Evolutionary conservation across 2,797 vertebrate genomes (phyloP).

Genomic region (Pangasius djambal): DNA sequence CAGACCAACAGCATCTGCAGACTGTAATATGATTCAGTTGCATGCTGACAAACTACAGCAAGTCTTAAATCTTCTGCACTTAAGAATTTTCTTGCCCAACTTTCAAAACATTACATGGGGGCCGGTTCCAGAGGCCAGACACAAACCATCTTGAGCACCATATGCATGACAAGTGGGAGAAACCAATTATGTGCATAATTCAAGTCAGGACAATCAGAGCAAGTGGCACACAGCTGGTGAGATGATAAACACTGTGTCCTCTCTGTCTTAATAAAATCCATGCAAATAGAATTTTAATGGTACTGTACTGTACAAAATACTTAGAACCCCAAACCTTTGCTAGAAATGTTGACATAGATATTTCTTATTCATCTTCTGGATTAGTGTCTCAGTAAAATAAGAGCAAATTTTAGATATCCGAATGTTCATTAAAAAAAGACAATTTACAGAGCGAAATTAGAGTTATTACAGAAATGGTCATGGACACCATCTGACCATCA

Average conservation of each 20-base stretch:
- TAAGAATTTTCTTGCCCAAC: background rate
- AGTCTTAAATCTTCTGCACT: background rate
- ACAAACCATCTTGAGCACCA: slow-evolving; percentile 42
- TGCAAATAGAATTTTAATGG: slow-evolving; percentile 2
- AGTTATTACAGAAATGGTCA: background rate
- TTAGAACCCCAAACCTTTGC: background rate
- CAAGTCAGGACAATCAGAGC: slow-evolving; percentile 37
- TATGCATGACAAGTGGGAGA: slow-evolving; percentile 38
- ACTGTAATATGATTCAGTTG: slow-evolving; percentile 36
- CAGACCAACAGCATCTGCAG: background rate
- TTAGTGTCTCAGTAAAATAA: background rate
- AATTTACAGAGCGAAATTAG: background rate
- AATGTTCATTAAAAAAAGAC: background rate
- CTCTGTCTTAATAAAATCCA: slow-evolving; percentile 17
- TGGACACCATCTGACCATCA: background rate
- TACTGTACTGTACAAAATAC: background rate
- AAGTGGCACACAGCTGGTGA: slow-evolving; percentile 23
- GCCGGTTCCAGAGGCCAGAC: slow-evolving; percentile 6
- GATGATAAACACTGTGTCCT: slow-evolving; percentile 1
- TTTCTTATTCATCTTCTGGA: background rate
- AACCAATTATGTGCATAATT: slow-evolving; percentile 25
- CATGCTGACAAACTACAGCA: slow-evolving; percentile 5
- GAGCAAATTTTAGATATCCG: no score
- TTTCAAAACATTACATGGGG: background rate
- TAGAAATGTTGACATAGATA: background rate